Conservation (phyloP, 2,797 vertebrate species). For the Notamacropus eugenii region DNA sequence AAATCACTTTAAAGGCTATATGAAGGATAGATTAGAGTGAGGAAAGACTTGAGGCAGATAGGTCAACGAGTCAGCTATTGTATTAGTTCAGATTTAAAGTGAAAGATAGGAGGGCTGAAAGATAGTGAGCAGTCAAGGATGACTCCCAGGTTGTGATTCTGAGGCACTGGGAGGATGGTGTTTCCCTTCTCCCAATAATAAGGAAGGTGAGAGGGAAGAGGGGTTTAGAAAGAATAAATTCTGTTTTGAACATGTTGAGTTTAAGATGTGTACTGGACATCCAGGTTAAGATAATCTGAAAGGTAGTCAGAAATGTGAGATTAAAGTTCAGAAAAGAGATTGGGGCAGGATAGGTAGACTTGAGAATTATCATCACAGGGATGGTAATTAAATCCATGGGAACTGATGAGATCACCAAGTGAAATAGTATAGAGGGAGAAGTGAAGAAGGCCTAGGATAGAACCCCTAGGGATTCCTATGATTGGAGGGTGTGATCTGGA, state of each 20-base stretch:
- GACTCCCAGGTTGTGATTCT: not conserved
- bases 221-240: not conserved
- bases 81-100: not conserved
- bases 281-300: not conserved
- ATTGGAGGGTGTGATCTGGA: not conserved
- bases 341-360: not conserved
- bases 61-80: not conserved
- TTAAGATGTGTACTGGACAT: not conserved
- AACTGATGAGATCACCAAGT: not conserved
- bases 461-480: not conserved
- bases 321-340: not conserved
- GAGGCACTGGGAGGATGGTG: not conserved
- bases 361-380: not conserved
- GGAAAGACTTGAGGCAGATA: not conserved
- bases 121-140: not conserved
- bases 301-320: not conserved
- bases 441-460: not conserved
- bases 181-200: not conserved
- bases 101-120: not conserved
- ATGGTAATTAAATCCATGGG: not conserved
- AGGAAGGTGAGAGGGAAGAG: not conserved
- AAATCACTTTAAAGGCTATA: not conserved
- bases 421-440: not conserved
- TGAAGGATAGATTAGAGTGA: not conserved
- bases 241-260: not conserved